Evolutionary conservation across 2,797 vertebrate genomes (phyloP), one percentile per base, ranked within the genome.

Genomic region (Acestrorhynchus altus): DNA sequence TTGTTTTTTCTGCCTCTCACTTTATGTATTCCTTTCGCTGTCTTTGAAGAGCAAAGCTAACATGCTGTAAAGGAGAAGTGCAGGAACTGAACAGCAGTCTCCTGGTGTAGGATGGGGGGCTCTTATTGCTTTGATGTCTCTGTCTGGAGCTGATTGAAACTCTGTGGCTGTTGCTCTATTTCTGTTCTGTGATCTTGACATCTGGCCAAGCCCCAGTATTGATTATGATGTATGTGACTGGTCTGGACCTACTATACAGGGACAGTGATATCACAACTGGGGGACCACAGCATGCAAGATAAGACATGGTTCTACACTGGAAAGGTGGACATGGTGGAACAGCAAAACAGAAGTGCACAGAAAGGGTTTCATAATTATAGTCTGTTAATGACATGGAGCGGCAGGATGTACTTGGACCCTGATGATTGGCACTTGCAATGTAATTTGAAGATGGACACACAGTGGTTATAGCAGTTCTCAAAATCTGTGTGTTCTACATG

Each of bases 31-130:
- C 75, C 10, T 20, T 47, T 74, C 72, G 8, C 40, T 69, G 69
- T 57, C 84, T 86, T 82, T 88, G 77, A 87, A 84, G 83, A 60
- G 44, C 8, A 60, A 42, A 22, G 7, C 4, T 26, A 57, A 54
- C 56, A 28, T 11, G 49, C 73, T 52, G 47, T 72, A 66, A 72
- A 44, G 42, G 42, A 78, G 44, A 46, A 54, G 40, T 28, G 60
- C 65, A 72, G 71, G 64, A 54, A 60, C 51, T 31, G 46, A 77
- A 52, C 76, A 9, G 22, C 1, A 16, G 54, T 72, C 54, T 31
- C 52, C 52, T 72, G 76, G 51, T 51, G 49, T 60, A 87, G 54
- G 31, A 51, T 54, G 46, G 57, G 46, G 57, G 2, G 7, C 51
- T 16, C 69, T 31, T 44, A 8, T n/a, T 12, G 47, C 79, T 85